A percentile compares a stretch with the other conserved stretches of the same genome.
Conservation (phyloP, 2,113 vertebrate species). For the Hemibagrus wyckioides region DNA sequence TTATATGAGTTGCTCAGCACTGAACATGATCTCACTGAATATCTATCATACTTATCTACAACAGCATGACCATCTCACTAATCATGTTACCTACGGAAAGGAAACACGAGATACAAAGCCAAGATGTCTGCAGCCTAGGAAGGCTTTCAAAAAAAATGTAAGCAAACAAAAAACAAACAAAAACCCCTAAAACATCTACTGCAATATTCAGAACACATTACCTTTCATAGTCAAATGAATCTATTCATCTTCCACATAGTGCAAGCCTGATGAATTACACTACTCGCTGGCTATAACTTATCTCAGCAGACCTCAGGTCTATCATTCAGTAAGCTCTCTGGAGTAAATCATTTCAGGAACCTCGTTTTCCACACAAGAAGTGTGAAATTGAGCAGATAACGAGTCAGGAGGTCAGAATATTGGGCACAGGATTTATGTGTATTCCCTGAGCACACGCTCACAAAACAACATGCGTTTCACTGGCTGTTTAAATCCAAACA, state of each 20-base stretch:
- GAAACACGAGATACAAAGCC: slow-evolving; percentile 30
- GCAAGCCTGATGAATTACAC: not conserved
- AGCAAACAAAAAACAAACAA: slow-evolving; percentile 27
- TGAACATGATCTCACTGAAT: slow-evolving; percentile 33
- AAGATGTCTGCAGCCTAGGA: slow-evolving; percentile 14
- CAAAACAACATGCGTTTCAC: slow-evolving; percentile 57
- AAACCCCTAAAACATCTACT: not conserved
- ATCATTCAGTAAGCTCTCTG: not conserved
- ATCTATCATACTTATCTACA: slow-evolving; percentile 35
- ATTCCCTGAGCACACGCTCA: slow-evolving; percentile 73
- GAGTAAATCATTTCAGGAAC: not conserved
- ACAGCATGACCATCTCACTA: slow-evolving; percentile 36
- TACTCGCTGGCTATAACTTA: not conserved
- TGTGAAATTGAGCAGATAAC: slow-evolving; percentile 64
- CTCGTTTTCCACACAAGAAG: slow-evolving; percentile 17
- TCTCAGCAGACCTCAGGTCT: slow-evolving; percentile 3
- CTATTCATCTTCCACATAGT: not conserved
- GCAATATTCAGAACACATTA: not conserved
- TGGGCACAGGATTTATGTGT: slow-evolving; percentile 69
- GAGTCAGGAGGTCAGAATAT: slow-evolving; percentile 67
- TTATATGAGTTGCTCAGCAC: not conserved
- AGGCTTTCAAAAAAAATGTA: slow-evolving; percentile 9
- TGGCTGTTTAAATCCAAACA: slow-evolving; percentile 15
- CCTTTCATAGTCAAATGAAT: slow-evolving; percentile 9
- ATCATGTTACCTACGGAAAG: slow-evolving; percentile 33